phyloP scores from a whole-genome alignment of 2,888 invertebrate genomes.

The Zelleria hepariella region DNA sequence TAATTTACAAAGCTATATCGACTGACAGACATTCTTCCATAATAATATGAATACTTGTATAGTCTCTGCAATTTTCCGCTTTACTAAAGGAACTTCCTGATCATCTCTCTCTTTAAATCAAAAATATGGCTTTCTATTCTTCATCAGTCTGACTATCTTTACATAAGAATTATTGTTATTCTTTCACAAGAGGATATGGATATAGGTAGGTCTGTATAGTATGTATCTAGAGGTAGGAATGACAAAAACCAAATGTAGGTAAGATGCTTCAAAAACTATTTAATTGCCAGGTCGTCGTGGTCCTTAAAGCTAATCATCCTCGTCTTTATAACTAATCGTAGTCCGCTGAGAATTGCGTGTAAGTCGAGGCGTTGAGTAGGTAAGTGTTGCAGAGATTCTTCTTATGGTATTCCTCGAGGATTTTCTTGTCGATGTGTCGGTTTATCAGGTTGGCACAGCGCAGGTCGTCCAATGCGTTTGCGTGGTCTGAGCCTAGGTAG shows the following conservation, averaged over 20 bases:
- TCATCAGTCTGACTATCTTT: too few relatives aligned
- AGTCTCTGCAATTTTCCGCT: too few relatives aligned
- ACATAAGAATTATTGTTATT: too few relatives aligned
- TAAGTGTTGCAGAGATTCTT: conserved; percentile 37
- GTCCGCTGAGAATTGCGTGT: conserved; percentile 2
- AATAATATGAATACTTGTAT: too few relatives aligned
- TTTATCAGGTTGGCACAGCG: conserved; percentile 33
- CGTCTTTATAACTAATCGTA: background rate
- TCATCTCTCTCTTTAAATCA: too few relatives aligned
- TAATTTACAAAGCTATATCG: too few relatives aligned
- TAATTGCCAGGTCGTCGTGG: background rate
- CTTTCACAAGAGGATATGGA: background rate
- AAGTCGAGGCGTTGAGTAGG: conserved; percentile 10
- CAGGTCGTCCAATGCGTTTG: conserved; percentile 9
- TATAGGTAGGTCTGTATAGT: background rate
- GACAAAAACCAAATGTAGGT: background rate
- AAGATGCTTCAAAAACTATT: background rate
- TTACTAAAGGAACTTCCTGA: too few relatives aligned
- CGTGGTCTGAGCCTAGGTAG: conserved; percentile 8
- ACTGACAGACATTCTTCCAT: too few relatives aligned
- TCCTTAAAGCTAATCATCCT: background rate
- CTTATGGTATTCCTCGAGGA: conserved; percentile 25
- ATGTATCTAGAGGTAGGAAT: background rate
- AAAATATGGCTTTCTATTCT: too few relatives aligned
- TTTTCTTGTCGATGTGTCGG: conserved; percentile 23